Evolutionary conservation across 2,888 invertebrate genomes (phyloP).

Genomic region (Graphium colonna): DNA sequence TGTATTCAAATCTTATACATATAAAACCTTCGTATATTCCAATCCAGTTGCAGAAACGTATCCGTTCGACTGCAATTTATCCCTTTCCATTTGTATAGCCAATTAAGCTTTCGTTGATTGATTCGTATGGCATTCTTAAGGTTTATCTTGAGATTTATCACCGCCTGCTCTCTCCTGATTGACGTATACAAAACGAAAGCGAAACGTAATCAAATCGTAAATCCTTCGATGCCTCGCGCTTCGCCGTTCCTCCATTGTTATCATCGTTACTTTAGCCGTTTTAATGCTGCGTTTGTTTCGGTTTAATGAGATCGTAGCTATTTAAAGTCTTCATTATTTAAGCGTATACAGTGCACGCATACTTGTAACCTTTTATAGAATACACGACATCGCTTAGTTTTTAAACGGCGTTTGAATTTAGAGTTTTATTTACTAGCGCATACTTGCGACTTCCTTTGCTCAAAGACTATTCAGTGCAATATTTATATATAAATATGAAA

Average conservation of each 20-base stretch:
- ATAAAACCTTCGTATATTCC: background rate
- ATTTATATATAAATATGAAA: too few relatives aligned
- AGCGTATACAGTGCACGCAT: too few relatives aligned
- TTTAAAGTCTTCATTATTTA: slow-evolving; percentile 10
- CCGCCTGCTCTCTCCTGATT: background rate
- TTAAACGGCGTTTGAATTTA: too few relatives aligned
- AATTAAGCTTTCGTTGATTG: slow-evolving; percentile 21
- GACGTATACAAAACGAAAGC: slow-evolving; percentile 6
- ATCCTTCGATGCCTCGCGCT: slow-evolving; percentile 17
- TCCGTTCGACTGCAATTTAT: slow-evolving; percentile 1
- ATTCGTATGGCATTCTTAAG: slow-evolving; percentile 14
- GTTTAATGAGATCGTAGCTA: slow-evolving; percentile 16
- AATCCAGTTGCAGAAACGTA: slow-evolving; percentile 1
- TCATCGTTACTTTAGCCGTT: background rate
- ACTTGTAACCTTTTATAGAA: too few relatives aligned
- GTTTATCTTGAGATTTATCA: slow-evolving; percentile 5
- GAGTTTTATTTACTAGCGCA: too few relatives aligned
- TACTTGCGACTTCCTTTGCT: too few relatives aligned
- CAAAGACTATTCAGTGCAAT: too few relatives aligned
- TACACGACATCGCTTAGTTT: too few relatives aligned
- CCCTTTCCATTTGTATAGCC: slow-evolving; percentile 12
- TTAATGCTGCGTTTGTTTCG: slow-evolving; percentile 7
- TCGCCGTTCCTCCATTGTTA: slow-evolving; percentile 14
- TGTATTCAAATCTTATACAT: background rate
- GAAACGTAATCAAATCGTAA: slow-evolving; percentile 22